Evolutionary conservation across 2,113 vertebrate species (phyloP), one percentile per base, ranked within the genome.

Genomic region (Colinus virginianus): DNA sequence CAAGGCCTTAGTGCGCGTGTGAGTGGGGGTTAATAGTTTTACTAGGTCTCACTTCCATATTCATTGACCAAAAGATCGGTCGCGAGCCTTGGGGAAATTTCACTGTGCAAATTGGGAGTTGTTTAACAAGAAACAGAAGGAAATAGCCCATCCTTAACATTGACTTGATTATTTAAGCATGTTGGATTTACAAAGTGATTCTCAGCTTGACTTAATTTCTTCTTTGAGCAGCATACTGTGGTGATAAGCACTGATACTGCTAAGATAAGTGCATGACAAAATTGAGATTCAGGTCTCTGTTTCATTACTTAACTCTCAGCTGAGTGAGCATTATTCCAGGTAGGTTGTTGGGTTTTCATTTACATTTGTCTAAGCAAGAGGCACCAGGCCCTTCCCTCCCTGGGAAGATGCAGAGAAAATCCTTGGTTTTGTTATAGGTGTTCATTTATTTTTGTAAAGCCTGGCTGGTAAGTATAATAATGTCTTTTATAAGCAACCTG

Each of bases 141-240:
- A 84, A 93, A 68, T 48, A 71, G 8, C 26, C 36, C 62, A 19
- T 84, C 32, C n/a, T 18, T 30, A 77, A 77, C 28, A 36, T 53
- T 62, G 32, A 48, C 55, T 84, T 1, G 0, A 48, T 81, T 88
- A 84, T 84, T 66, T 90, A 88, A 70, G 14, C 2, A 0, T 38
- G 72, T 71, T 90, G 6, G 13, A 12, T 75, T 90, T 80, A 75
- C 79, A 79, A 91, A 93, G 64, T 11, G 86, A 64, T 95, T 88
- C 95, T 86, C 61, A 56, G 13, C 45, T 89, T 77, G 53, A 55
- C 87, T 87, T 72, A 32, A 19, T 56, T 30, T 56, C 17, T 56
- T 32, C 49, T 26, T 53, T 26, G 51, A 30, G 51, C 2, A 8
- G 51, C 51, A 17, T 30, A 6, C 21, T n/a, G 51, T 74, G n/a